phyloP scores from a whole-genome alignment of 2,888 invertebrate genomes.

The Dryadula phaetusa region DNA sequence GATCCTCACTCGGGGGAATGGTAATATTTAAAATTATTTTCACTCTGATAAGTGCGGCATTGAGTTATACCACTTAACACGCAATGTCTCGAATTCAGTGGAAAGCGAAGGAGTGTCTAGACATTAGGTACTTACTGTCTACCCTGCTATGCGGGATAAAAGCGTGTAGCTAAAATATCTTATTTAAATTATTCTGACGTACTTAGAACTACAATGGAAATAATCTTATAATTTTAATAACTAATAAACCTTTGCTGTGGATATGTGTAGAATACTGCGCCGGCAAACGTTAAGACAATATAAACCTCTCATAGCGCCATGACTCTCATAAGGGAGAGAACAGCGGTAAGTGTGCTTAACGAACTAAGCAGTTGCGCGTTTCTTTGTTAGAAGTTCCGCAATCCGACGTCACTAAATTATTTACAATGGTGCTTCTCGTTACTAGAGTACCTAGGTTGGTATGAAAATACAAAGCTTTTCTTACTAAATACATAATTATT shows the following conservation, averaged over 20 bases:
- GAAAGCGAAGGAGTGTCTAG: too few species aligned
- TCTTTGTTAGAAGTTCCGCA: slow-evolving; percentile 28
- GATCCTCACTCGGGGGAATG: too few species aligned
- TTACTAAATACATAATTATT: slow-evolving; percentile 7
- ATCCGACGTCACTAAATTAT: slow-evolving; percentile 25
- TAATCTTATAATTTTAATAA: not conserved
- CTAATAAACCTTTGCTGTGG: not conserved
- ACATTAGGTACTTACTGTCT: too few species aligned
- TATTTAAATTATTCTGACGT: not conserved
- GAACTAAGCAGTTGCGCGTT: slow-evolving; percentile 32
- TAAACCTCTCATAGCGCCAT: slow-evolving; percentile 23
- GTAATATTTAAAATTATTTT: too few species aligned
- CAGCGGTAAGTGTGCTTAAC: slow-evolving; percentile 30
- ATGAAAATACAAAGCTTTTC: slow-evolving; percentile 5
- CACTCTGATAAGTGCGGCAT: too few species aligned
- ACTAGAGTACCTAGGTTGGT: not conserved
- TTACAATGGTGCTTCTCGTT: slow-evolving; percentile 17
- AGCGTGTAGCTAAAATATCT: too few species aligned
- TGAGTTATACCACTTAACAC: too few species aligned
- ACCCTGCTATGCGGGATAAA: too few species aligned
- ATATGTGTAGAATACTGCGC: not conserved
- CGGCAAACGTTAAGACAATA: slow-evolving; percentile 15
- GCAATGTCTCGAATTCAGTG: too few species aligned
- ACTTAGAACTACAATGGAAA: not conserved
- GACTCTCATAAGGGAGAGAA: slow-evolving; percentile 21